These are phyloP conservation scores for Malaclemys terrapin DNA, from an alignment of 2,113 vertebrate species.

Conservation along the genomic window DNA sequence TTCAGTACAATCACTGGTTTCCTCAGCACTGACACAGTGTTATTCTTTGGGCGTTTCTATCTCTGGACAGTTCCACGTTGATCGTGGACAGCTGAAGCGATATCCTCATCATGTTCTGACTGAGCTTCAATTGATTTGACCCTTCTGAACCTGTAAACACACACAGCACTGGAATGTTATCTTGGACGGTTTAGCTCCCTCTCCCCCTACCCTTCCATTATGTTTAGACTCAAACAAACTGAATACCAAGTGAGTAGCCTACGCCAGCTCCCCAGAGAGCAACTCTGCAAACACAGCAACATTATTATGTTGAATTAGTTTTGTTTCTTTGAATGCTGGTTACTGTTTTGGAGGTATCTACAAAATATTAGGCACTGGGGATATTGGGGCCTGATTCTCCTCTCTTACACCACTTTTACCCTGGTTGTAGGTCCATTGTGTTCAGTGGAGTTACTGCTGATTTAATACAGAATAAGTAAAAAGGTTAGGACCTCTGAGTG, in stretches of 20 bases:
- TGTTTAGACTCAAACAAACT: not conserved
- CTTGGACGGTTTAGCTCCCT: not conserved
- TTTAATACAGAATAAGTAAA: not conserved
- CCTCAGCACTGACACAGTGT: not conserved
- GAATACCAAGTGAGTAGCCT: not conserved
- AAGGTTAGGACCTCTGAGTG: not conserved
- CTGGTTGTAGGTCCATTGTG: too few relatives aligned
- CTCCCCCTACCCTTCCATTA: not conserved
- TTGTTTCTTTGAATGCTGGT: rapidly evolving
- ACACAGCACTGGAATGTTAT: not conserved
- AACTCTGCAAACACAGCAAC: not conserved
- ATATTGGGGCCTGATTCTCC: not conserved
- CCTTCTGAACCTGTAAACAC: not conserved
- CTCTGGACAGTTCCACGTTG: not conserved
- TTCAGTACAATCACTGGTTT: not conserved
- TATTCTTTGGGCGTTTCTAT: not conserved
- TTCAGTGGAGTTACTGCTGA: not conserved
- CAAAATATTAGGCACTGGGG: not conserved
- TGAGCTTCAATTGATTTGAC: not conserved
- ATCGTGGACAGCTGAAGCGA: not conserved
- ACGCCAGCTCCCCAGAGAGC: not conserved
- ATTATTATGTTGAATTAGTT: rapidly evolving
- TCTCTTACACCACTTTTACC: not conserved
- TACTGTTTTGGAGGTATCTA: not conserved
- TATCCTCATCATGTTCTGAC: not conserved